phyloP scores from a whole-genome alignment of 2,113 vertebrate genomes.

The Limanda limanda region DNA sequence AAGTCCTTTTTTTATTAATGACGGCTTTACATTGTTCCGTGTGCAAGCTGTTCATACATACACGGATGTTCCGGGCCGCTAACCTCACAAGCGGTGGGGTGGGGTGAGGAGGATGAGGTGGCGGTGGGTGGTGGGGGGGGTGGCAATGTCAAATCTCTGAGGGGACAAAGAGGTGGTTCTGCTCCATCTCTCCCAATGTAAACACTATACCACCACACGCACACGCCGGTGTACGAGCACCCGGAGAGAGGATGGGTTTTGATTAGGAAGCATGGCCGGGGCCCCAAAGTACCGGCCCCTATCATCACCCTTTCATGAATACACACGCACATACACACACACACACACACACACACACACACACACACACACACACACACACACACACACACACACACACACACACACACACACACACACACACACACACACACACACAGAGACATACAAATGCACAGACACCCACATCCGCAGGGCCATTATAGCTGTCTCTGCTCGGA shows the following conservation, averaged over 20 bases:
- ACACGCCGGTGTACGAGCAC: constrained; percentile 36
- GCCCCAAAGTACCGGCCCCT: constrained; percentile 58
- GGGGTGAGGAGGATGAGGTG: not conserved
- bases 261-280: constrained; percentile 58
- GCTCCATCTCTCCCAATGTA: constrained; percentile 62
- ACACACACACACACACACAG: constrained; percentile 40
- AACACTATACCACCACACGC: constrained; percentile 45
- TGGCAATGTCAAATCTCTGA: constrained; percentile 55
- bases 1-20: constrained; percentile 1
- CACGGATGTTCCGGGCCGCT: constrained; percentile 50
- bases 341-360: constrained; percentile 37
- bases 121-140: not conserved
- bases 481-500: constrained; percentile 73
- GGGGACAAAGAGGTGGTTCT: constrained; percentile 70
- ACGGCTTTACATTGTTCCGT: constrained; percentile 27
- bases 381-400: constrained; percentile 31
- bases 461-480: constrained; percentile 63
- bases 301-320: constrained; percentile 64
- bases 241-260: constrained; percentile 46
- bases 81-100: constrained; percentile 39
- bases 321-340: constrained; percentile 43
- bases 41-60: constrained; percentile 42
- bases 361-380: constrained; percentile 26
- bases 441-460: constrained; percentile 25
- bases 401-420: constrained; percentile 27